Conservation (phyloP, 2,113 vertebrate genomes). For the Progne subis region DNA sequence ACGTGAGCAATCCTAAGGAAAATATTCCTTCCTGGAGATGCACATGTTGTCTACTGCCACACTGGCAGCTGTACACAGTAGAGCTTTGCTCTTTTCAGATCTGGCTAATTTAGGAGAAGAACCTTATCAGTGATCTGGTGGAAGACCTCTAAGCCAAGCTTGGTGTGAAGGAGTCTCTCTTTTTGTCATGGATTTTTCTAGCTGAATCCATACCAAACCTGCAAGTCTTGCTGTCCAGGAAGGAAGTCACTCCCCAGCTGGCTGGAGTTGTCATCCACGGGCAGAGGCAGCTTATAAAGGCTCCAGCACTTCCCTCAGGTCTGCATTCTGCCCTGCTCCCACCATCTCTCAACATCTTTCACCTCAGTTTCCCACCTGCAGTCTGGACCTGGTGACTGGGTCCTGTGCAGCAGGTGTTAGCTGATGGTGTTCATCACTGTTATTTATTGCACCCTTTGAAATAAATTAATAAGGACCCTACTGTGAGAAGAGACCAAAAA, state of each 20-base stretch:
- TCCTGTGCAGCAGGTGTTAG: neutral
- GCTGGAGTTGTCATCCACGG: neutral
- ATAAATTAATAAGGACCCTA: neutral
- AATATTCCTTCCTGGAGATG: neutral
- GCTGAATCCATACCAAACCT: neutral
- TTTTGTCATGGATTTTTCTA: neutral
- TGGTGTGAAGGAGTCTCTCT: neutral
- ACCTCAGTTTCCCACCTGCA: neutral
- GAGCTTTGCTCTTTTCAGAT: neutral
- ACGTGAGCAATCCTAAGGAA: conserved; percentile 1
- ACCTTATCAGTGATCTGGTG: neutral
- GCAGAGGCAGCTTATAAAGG: neutral
- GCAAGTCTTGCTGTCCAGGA: neutral
- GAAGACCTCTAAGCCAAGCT: neutral
- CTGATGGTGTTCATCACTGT: neutral
- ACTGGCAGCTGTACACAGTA: neutral
- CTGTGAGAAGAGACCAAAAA: neutral
- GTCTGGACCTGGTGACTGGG: neutral
- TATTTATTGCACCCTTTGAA: neutral
- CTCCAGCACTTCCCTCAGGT: neutral
- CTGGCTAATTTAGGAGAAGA: neutral
- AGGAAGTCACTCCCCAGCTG: neutral
- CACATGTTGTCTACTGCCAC: neutral
- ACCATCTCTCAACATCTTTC: neutral
- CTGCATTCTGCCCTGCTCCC: neutral